Base-by-base conservation (phyloP, 1,140 invertebrate species). In the Scaptomyza pallida region DNA sequence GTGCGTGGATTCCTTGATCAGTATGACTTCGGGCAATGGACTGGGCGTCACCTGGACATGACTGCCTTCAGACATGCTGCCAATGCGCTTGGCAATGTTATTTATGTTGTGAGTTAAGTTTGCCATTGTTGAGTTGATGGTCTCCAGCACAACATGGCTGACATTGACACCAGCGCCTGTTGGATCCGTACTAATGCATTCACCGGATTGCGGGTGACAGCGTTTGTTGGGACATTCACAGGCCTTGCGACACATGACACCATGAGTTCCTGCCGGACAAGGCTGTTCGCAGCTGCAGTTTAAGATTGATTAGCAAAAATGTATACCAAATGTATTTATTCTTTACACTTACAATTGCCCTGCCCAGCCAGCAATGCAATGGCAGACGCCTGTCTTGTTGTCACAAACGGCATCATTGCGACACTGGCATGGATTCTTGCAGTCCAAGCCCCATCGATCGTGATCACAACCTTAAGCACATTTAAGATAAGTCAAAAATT, bases 21-120 rank as follows among this genome's bases (percentile, higher is more conserved):
- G 52, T 13, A 91, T 91, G 1, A 91, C 81, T 26, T 91, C 89
- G 0, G 90, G 89, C 40, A 86, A 33, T 0, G 83, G 47, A 57
- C 72, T 80, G 4, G 81, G 67, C 15, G 55, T 72, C n/a, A 19
- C 65, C 51, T 12, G 62, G 35, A 55, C 56, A 37, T 45, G 65
- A 17, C 51, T 17, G 30, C 50, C 16, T 43, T 75, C 56, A 55
- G 77, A 23, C 44, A 90, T 89, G 30, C 78, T 89, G 43, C 92
- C 92, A 51, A 92, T 91, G 52, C 91, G 91, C 2, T 91, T 91
- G 0, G 92, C 92, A 15, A 92, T 92, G 45, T 90, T 92, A 56
- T 92, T 92, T 1, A 92, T 90, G 64, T 93, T 92, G 47, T 90
- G 86, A 23, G 92, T 92, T 2, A 90, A 86, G 16, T 92, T 92